These are phyloP conservation scores for Synanthedon myopaeformis DNA, from an alignment of 2,888 invertebrate genomes.

Conservation along the genomic window DNA sequence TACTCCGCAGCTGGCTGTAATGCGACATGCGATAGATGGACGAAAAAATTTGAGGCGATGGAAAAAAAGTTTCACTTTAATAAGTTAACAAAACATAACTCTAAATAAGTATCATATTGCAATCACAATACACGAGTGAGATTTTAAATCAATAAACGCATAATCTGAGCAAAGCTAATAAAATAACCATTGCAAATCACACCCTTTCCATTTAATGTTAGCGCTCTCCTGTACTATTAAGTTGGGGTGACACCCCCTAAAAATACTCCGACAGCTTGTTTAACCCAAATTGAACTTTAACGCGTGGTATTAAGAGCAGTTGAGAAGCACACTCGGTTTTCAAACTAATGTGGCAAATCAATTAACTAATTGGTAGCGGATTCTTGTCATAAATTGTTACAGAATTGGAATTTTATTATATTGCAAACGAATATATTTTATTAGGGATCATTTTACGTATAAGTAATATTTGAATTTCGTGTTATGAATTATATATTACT, in stretches of 20 bases:
- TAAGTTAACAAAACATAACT: too few species aligned
- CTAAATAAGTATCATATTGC: too few species aligned
- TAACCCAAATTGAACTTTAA: not conserved
- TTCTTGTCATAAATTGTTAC: not conserved
- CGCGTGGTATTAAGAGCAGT: not conserved
- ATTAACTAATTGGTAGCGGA: conserved; percentile 49
- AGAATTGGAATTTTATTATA: not conserved
- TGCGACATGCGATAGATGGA: too few species aligned
- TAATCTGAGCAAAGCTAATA: conserved; percentile 55
- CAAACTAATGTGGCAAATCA: conserved; percentile 44
- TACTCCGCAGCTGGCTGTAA: too few species aligned
- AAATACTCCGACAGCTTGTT: not conserved
- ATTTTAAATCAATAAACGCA: conserved; percentile 26
- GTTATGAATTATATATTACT: not conserved
- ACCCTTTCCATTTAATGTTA: conserved; percentile 53
- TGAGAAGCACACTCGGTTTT: conserved; percentile 8
- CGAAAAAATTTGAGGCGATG: too few species aligned
- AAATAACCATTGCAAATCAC: conserved; percentile 59
- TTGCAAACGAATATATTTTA: not conserved
- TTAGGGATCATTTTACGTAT: not conserved
- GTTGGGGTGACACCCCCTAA: conserved; percentile 18
- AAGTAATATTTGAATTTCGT: not conserved
- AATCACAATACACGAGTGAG: not conserved
- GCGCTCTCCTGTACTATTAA: conserved; percentile 20
- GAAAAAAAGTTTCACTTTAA: too few species aligned